Base-by-base conservation (phyloP, 2,797 vertebrate species). In the Callimico goeldii region DNA sequence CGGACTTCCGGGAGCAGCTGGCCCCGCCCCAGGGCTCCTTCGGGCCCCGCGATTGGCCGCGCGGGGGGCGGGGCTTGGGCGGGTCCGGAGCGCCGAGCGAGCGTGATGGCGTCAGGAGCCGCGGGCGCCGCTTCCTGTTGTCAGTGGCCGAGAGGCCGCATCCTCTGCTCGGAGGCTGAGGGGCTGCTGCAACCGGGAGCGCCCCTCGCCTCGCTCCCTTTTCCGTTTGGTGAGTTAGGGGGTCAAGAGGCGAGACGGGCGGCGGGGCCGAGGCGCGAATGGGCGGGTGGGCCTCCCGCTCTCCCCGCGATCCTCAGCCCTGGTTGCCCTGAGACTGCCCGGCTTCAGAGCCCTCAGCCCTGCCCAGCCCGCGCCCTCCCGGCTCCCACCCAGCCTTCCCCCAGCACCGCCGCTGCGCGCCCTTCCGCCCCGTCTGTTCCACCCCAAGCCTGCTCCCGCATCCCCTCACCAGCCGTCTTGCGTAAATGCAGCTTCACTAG, bases 141-240 rank as follows among this genome's bases (percentile, higher is more conserved):
- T 95, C 95, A 61, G 87, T 43, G 43, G 30, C 48, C 0, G 0
- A 3, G 85, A 85, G 73, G 91, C 43, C n/a, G 43, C 41, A 0
- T 41, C 39, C 41, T 88, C 55, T 1, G 22, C 73, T 72, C 4
- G 0, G 20, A 84, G 48, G 26, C 15, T 4, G 4, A 10, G 91
- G 52, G n/a, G 43, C 43, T 13, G 70, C 50, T 0, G 64, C 3
- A 43, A 75, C 26, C 9, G 0, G 33, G 55, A 89, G 61, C 22
- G 8, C 5, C 39, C 41, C 7, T 2, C 0, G 0, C n/a, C 76
- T 36, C 7, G 46, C 58, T 80, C 50, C 28, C 36, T 11, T 4
- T 77, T 55, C 55, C 28, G 17, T 84, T 50, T 39, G 97, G 98
- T 98, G 97, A 97, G 97, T 97, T 41, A 30, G 87, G 73, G 90